phyloP scores from a whole-genome alignment of 2,888 invertebrate species.

The Bembecia ichneumoniformis region DNA sequence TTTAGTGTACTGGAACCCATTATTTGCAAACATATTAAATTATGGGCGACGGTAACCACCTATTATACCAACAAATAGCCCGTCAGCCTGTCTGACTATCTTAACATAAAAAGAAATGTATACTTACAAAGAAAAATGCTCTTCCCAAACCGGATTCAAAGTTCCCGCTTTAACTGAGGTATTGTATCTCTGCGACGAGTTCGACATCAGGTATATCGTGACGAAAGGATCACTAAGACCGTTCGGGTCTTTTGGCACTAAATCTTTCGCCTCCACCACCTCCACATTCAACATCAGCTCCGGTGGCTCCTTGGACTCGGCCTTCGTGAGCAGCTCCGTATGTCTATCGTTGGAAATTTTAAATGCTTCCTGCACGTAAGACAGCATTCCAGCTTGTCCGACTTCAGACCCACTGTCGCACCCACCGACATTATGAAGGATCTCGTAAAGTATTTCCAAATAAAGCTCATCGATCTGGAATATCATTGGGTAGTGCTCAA shows the following conservation, averaged over 20 bases:
- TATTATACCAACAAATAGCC: too few relatives aligned
- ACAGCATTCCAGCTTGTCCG: conserved; percentile 77
- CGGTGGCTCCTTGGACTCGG: conserved; percentile 85
- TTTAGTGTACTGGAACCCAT: too few relatives aligned
- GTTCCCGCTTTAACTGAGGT: conserved; percentile 94
- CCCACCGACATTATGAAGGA: conserved; percentile 88
- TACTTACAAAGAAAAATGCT: conserved; percentile 95
- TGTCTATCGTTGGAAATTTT: conserved; percentile 84
- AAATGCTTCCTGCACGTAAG: conserved; percentile 83
- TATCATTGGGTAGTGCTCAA: neutral
- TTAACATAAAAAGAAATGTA: too few relatives aligned
- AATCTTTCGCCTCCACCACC: conserved; percentile 88
- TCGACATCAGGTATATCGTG: conserved; percentile 87
- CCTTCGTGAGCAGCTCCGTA: conserved; percentile 77
- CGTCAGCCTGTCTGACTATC: too few relatives aligned
- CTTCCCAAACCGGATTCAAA: conserved; percentile 95
- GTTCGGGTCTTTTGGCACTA: conserved; percentile 88
- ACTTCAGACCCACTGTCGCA: conserved; percentile 81
- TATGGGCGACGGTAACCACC: too few relatives aligned
- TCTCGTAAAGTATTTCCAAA: conserved; percentile 85
- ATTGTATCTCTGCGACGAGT: conserved; percentile 83
- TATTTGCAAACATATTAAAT: neutral
- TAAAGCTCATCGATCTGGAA: conserved; percentile 89
- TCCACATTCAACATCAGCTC: conserved; percentile 88
- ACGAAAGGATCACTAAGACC: conserved; percentile 99